phyloP scores from a whole-genome alignment of 2,113 vertebrate species.

The Oncorhynchus masou region DNA sequence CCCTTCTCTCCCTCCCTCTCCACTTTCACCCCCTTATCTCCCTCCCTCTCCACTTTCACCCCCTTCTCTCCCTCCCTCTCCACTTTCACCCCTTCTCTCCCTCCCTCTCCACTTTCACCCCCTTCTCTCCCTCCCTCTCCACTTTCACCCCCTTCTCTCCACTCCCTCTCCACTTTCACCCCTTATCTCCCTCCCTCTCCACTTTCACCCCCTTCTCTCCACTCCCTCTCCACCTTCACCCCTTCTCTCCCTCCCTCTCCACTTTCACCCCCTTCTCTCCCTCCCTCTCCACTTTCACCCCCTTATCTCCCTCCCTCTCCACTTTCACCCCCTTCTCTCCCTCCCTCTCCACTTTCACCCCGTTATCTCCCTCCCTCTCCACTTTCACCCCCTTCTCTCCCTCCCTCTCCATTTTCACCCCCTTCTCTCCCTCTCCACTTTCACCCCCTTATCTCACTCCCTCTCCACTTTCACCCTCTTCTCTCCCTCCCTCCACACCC shows the following conservation, averaged over 20 bases:
- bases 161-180: too few species aligned
- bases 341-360: conserved; percentile 21
- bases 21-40: neutral
- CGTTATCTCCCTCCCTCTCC: too few species aligned
- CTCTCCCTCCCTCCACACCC: conserved; percentile 6
- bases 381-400: neutral
- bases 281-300: neutral
- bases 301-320: neutral
- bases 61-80: too few species aligned
- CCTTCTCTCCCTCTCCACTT: neutral
- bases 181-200: too few species aligned
- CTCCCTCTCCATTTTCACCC: neutral
- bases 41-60: neutral
- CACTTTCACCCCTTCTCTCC: neutral
- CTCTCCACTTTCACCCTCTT: neutral
- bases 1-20: too few species aligned
- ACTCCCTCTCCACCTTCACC: neutral
- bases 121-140: too few species aligned
- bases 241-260: neutral
- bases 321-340: neutral
- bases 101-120: neutral
- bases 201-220: conserved; percentile 2
- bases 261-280: neutral
- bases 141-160: too few species aligned
- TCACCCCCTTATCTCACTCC: conserved; percentile 5